Base-by-base conservation (phyloP, 1,140 invertebrate genomes). In the Tachypleus tridentatus region DNA sequence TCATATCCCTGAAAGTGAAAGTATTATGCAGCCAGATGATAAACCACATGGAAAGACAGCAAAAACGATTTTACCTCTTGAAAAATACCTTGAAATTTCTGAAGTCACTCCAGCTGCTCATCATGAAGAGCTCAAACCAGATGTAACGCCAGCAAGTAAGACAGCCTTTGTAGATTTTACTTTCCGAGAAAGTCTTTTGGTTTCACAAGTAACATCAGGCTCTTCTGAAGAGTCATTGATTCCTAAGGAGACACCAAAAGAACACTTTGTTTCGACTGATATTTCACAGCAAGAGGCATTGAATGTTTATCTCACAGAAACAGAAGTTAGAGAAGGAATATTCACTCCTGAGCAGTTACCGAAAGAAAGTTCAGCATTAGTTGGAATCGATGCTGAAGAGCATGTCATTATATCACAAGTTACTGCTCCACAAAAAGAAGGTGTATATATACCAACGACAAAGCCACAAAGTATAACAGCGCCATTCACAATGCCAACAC, bases 131-230 rank as follows among this genome's bases (percentile, higher is more conserved):
- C 48, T 47, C 48, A 7, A 5, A 47, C 49, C 50, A 54, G 51
- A 29, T 5, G 51, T 10, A 62, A 10, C 64, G 29, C 76, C 76
- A 5, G 62, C 65, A 0, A 65, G 72, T 72, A 72, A 70, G 11
- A 66, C 67, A 57, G 77, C 76, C 53, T 74, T 78, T 67, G 58
- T 77, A 5, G 70, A 71, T 4, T 8, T 79, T 49, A n/a, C 63
- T 51, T 7, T 49, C 6, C 70, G 72, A 10, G 75, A 76, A 66
- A 5, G 50, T 49, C 4, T 57, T 56, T 3, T 47, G 3, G 56
- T 69, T 66, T 51, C 61, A 60, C 66, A 69, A 64, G 59, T 64
- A 56, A 59, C 50, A 10, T n/a, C 60, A 29, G 61, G 60, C n/a
- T 51, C 53, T 51, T 60, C 60, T 58, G 62, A 67, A 51, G 61